Evolutionary conservation across 2,113 vertebrate species (phyloP), one percentile per base, ranked within the genome.

Genomic region (Charadrius vociferus): DNA sequence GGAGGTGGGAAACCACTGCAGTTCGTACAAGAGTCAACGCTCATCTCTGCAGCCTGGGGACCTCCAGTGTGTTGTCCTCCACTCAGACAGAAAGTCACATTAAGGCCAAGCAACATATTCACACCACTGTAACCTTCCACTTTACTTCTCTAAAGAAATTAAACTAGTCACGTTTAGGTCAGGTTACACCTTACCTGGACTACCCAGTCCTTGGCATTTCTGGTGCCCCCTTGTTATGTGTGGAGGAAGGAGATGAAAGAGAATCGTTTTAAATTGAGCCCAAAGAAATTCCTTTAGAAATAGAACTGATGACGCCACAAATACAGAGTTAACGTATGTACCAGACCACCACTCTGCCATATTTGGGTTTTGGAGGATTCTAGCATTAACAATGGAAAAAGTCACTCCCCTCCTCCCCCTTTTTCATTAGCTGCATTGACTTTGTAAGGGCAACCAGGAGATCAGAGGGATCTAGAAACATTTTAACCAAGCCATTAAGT

Each of bases 11-110:
- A 88, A 34, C 7, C 7, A 18, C 37, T 16, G 26, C 26, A 14
- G 49, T 39, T 50, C 3, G 0, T 47, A 8, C 22, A 72, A 26
- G n/a, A 34, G 5, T 14, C 55, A 9, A 9, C 1, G 4, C 12
- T 58, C 32, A 23, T 10, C 61, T 58, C 78, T 14, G 14, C 14
- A 56, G 30, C 47, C 34, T 39, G n/a, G 14, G 26, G 4, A 39
- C 12, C 41, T 50, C 22, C 6, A 9, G 53, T 41, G 17, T 27
- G 49, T 41, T 24, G 7, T 68, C 37, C 22, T 70, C 21, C 19
- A 47, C 37, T 30, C 23, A 2, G 1, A 27, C 6, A 23, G 23
- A 50, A 83, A 36, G 49, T 27, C 59, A 55, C 45, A 27, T 22
- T 41, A 49, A 50, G 49, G 10, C 23, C 61, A 80, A 24, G 34